Conservation (phyloP, 2,113 vertebrate species). For the Xyrauchen texanus region DNA sequence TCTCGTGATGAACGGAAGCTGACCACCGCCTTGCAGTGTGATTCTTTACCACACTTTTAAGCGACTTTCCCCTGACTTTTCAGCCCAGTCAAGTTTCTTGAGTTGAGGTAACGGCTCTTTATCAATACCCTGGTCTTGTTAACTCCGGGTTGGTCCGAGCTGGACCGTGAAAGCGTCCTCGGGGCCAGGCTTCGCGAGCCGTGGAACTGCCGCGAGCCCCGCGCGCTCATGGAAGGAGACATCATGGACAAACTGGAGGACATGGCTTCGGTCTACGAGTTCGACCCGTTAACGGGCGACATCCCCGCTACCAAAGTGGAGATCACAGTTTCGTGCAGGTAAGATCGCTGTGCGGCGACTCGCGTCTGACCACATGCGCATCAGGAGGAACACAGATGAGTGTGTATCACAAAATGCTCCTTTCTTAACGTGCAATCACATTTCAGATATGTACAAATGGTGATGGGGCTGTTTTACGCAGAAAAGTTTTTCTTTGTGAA, state of each 20-base stretch:
- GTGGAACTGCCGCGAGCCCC: slow-evolving; percentile 68
- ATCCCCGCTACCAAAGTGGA: slow-evolving; percentile 94
- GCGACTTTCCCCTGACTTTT: slow-evolving; percentile 17
- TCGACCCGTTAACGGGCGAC: slow-evolving; percentile 85
- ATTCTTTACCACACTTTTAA: not conserved
- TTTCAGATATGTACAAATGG: not conserved
- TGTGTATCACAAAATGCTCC: too few species aligned
- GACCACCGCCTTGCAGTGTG: not conserved
- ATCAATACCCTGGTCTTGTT: slow-evolving; percentile 31
- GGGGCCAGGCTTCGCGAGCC: slow-evolving; percentile 69
- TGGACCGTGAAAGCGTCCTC: slow-evolving; percentile 63
- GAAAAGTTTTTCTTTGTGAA: not conserved
- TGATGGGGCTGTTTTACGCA: too few species aligned
- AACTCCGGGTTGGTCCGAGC: slow-evolving; percentile 36
- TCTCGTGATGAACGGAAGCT: slow-evolving; percentile 32
- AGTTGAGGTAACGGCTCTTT: slow-evolving; percentile 4
- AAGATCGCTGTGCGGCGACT: slow-evolving; percentile 45
- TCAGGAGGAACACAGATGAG: not conserved
- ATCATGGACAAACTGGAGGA: slow-evolving; percentile 84
- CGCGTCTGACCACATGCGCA: not conserved
- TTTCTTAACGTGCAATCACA: not conserved
- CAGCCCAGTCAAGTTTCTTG: slow-evolving; percentile 18
- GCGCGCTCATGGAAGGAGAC: slow-evolving; percentile 77
- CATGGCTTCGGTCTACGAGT: slow-evolving; percentile 86
- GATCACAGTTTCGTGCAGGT: slow-evolving; percentile 94